Evolutionary conservation across 1,140 invertebrate genomes (phyloP), one percentile per base, ranked within the genome.

Genomic region (Nixonia krombeini): DNA sequence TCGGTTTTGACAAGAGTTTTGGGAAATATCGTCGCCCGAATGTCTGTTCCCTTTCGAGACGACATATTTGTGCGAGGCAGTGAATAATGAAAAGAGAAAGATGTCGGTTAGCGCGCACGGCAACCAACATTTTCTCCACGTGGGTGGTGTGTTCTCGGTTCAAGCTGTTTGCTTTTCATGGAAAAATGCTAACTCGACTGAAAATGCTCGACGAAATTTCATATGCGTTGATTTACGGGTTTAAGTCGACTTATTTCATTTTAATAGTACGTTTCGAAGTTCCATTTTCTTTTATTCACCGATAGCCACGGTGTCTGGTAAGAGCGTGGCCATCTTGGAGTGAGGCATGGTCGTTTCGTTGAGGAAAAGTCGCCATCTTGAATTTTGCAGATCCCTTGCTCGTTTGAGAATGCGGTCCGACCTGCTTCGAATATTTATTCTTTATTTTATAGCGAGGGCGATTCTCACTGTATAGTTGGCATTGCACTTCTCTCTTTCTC

Each of bases 321-420:
- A 33, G 16, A 15, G 9, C 15, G 35, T 53, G 35, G 50, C 50
- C 50, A 67, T 55, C 46, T 53, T 67, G 37, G 50, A 21, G 6
- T 21, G 28, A 13, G 35, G 21, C 16, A 47, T 18, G 41, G 21
- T 21, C 21, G 21, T 21, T 21, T 21, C 21, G 21, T 21, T 21
- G 47, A 57, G 38, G 40, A 50, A 38, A 35, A 25, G 40, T 13
- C 45, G 58, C 51, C 62, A 70, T 65, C 31, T 65, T 70, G 45
- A 44, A 41, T 31, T n/a, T 25, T 23, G 56, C 16, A 40, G 61
- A 21, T 40, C 55, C 56, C 40, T 33, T 47, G 61, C 49, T 40
- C 28, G 50, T 65, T 70, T 49, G 45, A 61, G 67, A 65, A 70
- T 70, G 67, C 46, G 50, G 62, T 65, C 28, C 26, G 50, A 70